Evolutionary conservation across 1,140 invertebrate species (phyloP), one percentile per base, ranked within the genome.

Genomic region (Harpegnathos saltator): DNA sequence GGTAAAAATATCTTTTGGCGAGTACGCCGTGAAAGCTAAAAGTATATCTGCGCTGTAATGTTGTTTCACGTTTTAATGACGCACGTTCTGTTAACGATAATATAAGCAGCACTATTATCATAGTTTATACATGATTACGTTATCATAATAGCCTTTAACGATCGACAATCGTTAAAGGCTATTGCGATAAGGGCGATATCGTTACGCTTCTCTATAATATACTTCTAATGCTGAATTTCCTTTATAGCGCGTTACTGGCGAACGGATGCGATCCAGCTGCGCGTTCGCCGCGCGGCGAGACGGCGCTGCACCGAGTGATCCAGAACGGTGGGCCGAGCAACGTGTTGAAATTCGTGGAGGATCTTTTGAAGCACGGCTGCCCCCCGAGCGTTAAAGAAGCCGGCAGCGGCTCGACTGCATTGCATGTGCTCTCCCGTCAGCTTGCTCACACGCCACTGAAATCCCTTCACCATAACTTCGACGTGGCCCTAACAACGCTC

Each of bases 261-360:
- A 91, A 89, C 44, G 93, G 93, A n/a, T 94, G 93, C 48, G 91
- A 94, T 77, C 91, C 93, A 77, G 91, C 91, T 66, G 91, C 90
- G 11, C 90, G 94, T 78, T 94, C 92, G 5, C 92, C 92, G 9
- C 87, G 92, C 29, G 94, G 94, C 1, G 94, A 94, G 86, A 94
- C 93, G 1, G 94, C 94, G 0, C 87, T 94, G 14, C 94, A 94
- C 78, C 88, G 93, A 48, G 91, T 90, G n/a, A 92, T 94, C 26
- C 75, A 91, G 29, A 92, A 91, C 56, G 90, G 91, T 29, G 89
- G 92, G 0, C 90, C 90, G 33, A 86, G 90, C 54, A 91, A 90
- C 4, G 87, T 90, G 7, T 85, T 89, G 1, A 90, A 90, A 74
- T 92, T 94, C 58, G 91, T 95, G 0, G 89, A 89, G 66, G 83